phyloP scores from a whole-genome alignment of 1,140 invertebrate genomes.

The Myzus persicae region DNA sequence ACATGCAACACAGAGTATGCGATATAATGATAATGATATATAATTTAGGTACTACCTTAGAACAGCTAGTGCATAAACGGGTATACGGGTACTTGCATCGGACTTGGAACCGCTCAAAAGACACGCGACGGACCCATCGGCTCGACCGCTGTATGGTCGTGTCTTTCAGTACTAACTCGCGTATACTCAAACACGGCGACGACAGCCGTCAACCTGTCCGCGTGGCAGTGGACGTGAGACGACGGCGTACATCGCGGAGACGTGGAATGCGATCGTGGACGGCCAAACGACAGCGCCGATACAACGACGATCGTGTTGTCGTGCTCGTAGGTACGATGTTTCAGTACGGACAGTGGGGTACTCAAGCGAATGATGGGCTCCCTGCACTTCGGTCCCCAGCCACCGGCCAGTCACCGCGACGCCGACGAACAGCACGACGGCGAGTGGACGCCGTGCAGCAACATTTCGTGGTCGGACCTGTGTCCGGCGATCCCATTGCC shows the following conservation, averaged over 20 bases:
- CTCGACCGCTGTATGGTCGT: background rate
- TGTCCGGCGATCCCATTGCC: background rate
- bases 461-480: background rate
- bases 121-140: background rate
- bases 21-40: background rate
- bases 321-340: background rate
- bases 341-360: background rate
- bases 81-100: background rate
- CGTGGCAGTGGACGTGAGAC: background rate
- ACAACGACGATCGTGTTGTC: background rate
- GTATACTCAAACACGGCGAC: background rate
- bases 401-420: background rate
- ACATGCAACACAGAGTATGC: background rate
- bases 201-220: background rate
- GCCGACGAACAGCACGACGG: background rate
- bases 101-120: background rate
- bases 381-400: background rate
- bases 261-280: background rate
- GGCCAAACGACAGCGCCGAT: background rate
- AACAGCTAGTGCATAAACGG: background rate
- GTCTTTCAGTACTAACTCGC: background rate
- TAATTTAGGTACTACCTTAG: background rate
- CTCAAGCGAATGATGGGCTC: background rate
- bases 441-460: background rate
- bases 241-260: background rate